A percentile compares a stretch with the other conserved stretches of the same genome.
phyloP scores from a whole-genome alignment of 1,140 invertebrate species.

The Geopemphigus sp. region DNA sequence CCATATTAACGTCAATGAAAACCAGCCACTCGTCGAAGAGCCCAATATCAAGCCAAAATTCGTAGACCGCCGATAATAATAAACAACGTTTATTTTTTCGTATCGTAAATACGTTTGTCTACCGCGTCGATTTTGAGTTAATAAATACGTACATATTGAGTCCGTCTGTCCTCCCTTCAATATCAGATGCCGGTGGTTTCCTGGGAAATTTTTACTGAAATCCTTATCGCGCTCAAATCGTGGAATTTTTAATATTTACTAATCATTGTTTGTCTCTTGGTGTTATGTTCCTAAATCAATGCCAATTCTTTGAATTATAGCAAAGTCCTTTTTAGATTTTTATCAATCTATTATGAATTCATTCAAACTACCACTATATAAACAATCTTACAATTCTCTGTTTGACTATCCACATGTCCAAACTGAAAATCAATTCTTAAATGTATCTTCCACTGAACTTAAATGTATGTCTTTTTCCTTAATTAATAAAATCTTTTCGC shows the following conservation, averaged over 20 bases:
- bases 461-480: background rate
- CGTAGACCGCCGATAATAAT: too few species aligned
- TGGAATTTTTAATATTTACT: background rate
- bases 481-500: background rate
- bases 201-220: conserved; percentile 4
- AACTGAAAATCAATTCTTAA: background rate
- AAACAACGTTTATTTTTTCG: too few species aligned
- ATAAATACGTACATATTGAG: too few species aligned
- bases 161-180: too few species aligned
- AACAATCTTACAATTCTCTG: background rate
- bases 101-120: too few species aligned
- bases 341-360: too few species aligned
- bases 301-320: background rate
- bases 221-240: background rate
- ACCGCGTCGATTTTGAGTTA: too few species aligned
- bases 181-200: background rate
- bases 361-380: conserved; percentile 5
- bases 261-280: background rate
- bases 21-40: too few species aligned
- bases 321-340: background rate
- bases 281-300: too few species aligned
- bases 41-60: too few species aligned
- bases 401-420: background rate
- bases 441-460: background rate
- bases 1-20: too few species aligned